Conservation (phyloP, 2,797 vertebrate species). For the Gymnoscopelus braueri region DNA sequence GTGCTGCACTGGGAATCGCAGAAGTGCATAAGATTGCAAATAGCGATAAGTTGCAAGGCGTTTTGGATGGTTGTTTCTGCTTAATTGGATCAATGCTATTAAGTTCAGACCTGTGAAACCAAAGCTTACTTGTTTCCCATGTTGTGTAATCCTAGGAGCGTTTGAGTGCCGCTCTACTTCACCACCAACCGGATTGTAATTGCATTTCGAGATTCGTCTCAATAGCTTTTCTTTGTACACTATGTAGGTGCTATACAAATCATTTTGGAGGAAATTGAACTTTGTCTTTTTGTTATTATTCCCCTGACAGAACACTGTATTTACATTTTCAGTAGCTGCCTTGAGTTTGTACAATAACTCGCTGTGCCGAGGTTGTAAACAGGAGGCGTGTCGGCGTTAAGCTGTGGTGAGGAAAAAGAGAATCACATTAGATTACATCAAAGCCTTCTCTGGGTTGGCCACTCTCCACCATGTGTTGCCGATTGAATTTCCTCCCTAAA, state of each 20-base stretch:
- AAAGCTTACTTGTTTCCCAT: background rate
- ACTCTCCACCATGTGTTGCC: background rate
- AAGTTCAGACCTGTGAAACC: conserved; percentile 14
- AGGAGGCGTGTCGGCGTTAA: conserved; percentile 8
- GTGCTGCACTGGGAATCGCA: background rate
- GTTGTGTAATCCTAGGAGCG: conserved; percentile 3
- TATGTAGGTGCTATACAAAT: background rate
- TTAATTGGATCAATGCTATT: conserved; percentile 32
- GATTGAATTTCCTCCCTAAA: conserved; percentile 35
- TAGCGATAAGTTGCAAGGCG: background rate
- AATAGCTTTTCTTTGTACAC: background rate
- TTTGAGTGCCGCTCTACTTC: conserved; percentile 9
- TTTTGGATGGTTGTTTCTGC: conserved; percentile 26
- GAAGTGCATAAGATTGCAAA: conserved; percentile 15
- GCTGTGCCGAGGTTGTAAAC: background rate
- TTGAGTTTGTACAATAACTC: background rate
- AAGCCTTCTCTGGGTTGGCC: background rate
- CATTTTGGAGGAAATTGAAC: background rate
- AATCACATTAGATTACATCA: conserved; percentile 37
- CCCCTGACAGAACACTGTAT: background rate
- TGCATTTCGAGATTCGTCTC: background rate
- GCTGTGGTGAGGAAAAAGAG: conserved; percentile 13
- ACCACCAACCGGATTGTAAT: background rate
- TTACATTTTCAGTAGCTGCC: background rate
- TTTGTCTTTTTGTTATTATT: background rate